These are phyloP conservation scores for Rugalucina vietnamica DNA, from an alignment of 2,888 invertebrate species.

Conservation along the genomic window DNA sequence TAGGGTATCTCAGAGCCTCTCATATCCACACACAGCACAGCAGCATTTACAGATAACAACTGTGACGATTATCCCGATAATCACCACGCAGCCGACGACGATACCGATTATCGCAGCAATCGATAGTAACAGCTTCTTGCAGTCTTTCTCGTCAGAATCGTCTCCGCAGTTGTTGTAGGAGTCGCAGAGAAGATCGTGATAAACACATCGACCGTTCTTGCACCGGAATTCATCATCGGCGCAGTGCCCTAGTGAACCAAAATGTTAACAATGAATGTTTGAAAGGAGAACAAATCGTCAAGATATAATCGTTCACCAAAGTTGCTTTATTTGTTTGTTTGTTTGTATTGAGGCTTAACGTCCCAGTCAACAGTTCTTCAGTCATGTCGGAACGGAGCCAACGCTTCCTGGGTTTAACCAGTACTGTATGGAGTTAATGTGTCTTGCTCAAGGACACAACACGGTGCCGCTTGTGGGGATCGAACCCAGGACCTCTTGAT, in stretches of 20 bases:
- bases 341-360: too few relatives aligned
- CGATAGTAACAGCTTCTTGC: conserved; percentile 23
- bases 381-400: too few relatives aligned
- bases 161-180: conserved; percentile 61
- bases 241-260: conserved; percentile 36
- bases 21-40: conserved; percentile 37
- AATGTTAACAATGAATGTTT: neutral
- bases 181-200: conserved; percentile 41
- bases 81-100: conserved; percentile 46
- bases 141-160: conserved; percentile 54
- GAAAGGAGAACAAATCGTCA: too few relatives aligned
- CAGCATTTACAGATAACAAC: conserved; percentile 40
- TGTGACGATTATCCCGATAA: conserved; percentile 40
- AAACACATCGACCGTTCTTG: conserved; percentile 41
- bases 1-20: conserved; percentile 40
- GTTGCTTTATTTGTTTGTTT: too few relatives aligned
- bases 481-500: too few relatives aligned
- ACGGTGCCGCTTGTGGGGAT: too few relatives aligned
- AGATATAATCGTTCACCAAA: too few relatives aligned
- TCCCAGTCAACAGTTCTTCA: too few relatives aligned
- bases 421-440: too few relatives aligned
- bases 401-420: too few relatives aligned
- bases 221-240: conserved; percentile 52
- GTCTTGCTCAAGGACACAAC: too few relatives aligned
- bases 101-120: conserved; percentile 57